Conservation (phyloP, 2,113 vertebrate species). For the Ascaphus truei region DNA sequence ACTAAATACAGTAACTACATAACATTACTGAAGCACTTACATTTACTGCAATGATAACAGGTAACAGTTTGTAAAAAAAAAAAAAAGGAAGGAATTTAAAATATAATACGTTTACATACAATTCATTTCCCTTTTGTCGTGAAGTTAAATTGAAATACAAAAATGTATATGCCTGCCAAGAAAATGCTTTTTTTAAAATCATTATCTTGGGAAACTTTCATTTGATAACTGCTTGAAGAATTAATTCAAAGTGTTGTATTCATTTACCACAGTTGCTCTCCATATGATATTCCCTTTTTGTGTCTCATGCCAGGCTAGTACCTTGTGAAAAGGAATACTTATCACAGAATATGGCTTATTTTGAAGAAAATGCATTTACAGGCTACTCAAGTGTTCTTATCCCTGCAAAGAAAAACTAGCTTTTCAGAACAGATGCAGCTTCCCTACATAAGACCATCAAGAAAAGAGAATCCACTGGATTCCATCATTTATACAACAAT, state of each 20-base stretch:
- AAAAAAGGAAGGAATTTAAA: neutral
- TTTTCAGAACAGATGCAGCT: constrained; percentile 2
- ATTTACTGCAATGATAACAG: neutral
- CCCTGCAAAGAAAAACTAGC: neutral
- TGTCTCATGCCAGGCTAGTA: constrained; percentile 9
- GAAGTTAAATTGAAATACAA: neutral
- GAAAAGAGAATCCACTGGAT: neutral
- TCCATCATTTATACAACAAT: constrained; percentile 1
- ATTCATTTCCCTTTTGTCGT: neutral
- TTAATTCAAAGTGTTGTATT: constrained; percentile 28
- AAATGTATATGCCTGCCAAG: neutral
- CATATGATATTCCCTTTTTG: constrained; percentile 3
- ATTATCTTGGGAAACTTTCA: constrained; percentile 24
- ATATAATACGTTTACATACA: neutral
- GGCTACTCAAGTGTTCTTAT: constrained; percentile 11
- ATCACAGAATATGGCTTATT: constrained; percentile 27
- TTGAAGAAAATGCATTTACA: constrained; percentile 24
- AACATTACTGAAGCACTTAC: neutral
- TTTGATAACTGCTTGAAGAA: constrained; percentile 9
- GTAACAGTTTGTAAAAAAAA: neutral
- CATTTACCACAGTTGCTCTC: constrained; percentile 9
- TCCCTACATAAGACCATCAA: neutral
- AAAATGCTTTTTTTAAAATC: constrained; percentile 13
- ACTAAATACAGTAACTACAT: neutral
- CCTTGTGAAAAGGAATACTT: constrained; percentile 21